These are phyloP conservation scores for Xanthorhoe spadicearia DNA, from an alignment of 2,888 invertebrate species.

Conservation along the genomic window DNA sequence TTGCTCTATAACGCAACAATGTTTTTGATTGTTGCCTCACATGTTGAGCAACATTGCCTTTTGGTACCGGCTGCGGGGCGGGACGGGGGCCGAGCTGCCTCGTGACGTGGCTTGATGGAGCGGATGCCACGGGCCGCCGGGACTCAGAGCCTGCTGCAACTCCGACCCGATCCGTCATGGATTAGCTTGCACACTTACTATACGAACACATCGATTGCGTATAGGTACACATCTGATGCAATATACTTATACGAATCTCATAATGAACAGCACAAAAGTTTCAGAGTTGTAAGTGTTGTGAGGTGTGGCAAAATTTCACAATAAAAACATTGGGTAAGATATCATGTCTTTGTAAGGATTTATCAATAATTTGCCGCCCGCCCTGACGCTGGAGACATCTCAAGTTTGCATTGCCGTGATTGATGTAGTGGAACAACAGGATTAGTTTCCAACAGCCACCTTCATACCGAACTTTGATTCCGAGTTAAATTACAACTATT, in stretches of 20 bases:
- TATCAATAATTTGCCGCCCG: too few species aligned
- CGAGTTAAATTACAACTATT: not conserved
- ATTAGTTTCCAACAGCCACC: not conserved
- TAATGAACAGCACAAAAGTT: too few species aligned
- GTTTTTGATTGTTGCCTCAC: too few species aligned
- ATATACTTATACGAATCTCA: too few species aligned
- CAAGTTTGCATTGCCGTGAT: slow-evolving; percentile 6
- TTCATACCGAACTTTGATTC: not conserved
- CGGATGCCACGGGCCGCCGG: not conserved
- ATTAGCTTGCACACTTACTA: not conserved
- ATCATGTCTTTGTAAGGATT: too few species aligned
- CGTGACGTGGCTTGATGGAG: not conserved
- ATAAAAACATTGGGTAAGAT: too few species aligned
- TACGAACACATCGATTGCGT: not conserved
- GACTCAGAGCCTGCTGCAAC: not conserved
- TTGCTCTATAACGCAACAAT: too few species aligned
- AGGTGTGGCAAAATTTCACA: too few species aligned
- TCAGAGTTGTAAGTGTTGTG: too few species aligned
- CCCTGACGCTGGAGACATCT: slow-evolving; percentile 9
- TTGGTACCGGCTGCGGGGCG: too few species aligned
- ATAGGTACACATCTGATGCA: not conserved
- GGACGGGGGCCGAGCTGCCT: too few species aligned
- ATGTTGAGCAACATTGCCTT: too few species aligned
- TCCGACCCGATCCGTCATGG: not conserved
- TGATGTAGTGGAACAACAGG: slow-evolving; percentile 10